These are phyloP conservation scores for Montipora capitata DNA, from an alignment of 92 coral and sea anemone species.

Conservation along the genomic window DNA sequence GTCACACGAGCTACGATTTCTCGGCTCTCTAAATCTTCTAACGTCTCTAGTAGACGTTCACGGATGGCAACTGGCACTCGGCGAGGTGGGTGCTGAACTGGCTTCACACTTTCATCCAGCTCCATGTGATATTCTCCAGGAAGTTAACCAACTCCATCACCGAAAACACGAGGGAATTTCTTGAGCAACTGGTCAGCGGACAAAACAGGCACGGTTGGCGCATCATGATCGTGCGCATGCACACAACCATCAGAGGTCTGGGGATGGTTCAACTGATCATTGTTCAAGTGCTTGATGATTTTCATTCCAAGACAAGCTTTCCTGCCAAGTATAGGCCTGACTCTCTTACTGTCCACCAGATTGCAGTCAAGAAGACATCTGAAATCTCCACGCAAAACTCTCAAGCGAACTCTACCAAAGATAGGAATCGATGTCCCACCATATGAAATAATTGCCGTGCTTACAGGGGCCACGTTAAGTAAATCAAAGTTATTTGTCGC, in stretches of 20 bases:
- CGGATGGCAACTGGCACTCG: not conserved
- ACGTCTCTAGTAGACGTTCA: slow-evolving; percentile 34
- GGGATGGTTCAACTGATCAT: slow-evolving; percentile 31
- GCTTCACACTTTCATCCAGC: slow-evolving; percentile 29
- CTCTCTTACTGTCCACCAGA: slow-evolving; percentile 18
- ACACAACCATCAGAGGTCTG: not conserved
- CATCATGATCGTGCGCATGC: not conserved
- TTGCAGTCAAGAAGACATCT: slow-evolving; percentile 38
- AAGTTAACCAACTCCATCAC: slow-evolving; percentile 43
- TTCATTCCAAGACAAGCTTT: slow-evolving; percentile 50
- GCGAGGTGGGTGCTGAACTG: slow-evolving; percentile 33
- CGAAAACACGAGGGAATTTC: slow-evolving; percentile 27
- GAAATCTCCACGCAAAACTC: slow-evolving; percentile 13
- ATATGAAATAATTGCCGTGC: slow-evolving; percentile 4
- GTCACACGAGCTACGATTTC: slow-evolving; percentile 53
- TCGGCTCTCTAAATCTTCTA: slow-evolving; percentile 42
- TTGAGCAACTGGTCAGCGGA: slow-evolving; percentile 13
- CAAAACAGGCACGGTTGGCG: not conserved
- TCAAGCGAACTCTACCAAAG: slow-evolving; percentile 23
- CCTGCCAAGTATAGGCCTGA: slow-evolving; percentile 48
- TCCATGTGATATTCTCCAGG: slow-evolving; percentile 45
- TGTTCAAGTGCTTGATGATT: slow-evolving; percentile 44
- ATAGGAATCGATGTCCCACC: slow-evolving; percentile 43
- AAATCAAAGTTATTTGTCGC: slow-evolving; percentile 16
- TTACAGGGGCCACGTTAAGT: slow-evolving; percentile 4